Percentiles rank a stretch among this genome's conserved stretches.
These are phyloP conservation scores for Lagocephalus sceleratus DNA, from an alignment of 2,797 vertebrate species.

Conservation along the genomic window DNA sequence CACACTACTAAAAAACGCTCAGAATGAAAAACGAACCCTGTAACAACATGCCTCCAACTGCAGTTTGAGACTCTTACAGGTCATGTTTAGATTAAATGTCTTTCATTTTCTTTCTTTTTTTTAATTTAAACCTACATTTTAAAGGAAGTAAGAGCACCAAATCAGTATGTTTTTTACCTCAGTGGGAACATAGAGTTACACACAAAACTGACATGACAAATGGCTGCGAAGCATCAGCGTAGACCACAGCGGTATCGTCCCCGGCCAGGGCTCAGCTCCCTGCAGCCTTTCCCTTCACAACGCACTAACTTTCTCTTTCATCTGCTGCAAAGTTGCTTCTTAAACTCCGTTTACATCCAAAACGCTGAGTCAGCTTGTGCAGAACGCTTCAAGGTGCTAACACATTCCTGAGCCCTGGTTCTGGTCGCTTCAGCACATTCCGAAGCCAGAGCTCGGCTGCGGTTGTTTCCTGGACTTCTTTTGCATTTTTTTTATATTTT, in stretches of 20 bases:
- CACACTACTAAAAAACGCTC: not conserved
- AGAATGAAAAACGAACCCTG: not conserved
- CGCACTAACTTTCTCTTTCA: conserved; percentile 1
- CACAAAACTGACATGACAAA: too few relatives aligned
- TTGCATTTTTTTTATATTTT: not conserved
- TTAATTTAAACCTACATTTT: too few relatives aligned
- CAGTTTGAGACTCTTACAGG: too few relatives aligned
- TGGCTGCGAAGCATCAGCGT: not conserved
- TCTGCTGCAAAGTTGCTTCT: not conserved
- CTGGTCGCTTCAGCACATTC: conserved; percentile 4
- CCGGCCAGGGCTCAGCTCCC: not conserved
- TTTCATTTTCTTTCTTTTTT: too few relatives aligned
- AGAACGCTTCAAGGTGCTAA: conserved; percentile 13
- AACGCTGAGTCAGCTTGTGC: conserved; percentile 13
- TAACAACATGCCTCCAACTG: too few relatives aligned
- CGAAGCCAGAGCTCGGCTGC: not conserved
- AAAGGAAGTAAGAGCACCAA: not conserved
- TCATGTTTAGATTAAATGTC: too few relatives aligned
- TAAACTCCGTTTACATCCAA: conserved; percentile 3
- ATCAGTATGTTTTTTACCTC: not conserved
- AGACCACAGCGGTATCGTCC: not conserved
- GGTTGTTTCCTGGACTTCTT: not conserved
- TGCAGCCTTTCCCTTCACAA: not conserved
- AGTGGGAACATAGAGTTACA: too few relatives aligned
- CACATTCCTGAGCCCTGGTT: conserved; percentile 5